A percentile compares a stretch with the other conserved stretches of the same genome.
Conservation (phyloP, 2,113 vertebrate species). For the Petroica traversi region DNA sequence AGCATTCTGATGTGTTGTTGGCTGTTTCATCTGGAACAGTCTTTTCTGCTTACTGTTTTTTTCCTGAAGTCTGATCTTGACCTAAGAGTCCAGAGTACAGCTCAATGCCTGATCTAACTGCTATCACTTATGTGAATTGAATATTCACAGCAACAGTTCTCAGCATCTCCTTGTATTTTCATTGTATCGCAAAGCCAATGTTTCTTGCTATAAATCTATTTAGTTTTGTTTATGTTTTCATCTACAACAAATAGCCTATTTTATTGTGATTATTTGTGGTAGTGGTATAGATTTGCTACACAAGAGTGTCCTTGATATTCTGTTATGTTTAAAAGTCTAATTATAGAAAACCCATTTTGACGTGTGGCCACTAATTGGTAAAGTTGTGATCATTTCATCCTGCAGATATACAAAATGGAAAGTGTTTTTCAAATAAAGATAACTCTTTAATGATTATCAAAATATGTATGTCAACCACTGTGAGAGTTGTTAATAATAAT, state of each 20-base stretch:
- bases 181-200: not conserved
- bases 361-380: not conserved
- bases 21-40: not conserved
- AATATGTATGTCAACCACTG: not conserved
- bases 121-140: accelerated
- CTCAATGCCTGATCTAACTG: not conserved
- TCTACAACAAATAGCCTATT: not conserved
- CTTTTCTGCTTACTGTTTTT: not conserved
- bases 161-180: not conserved
- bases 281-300: not conserved
- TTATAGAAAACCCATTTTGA: not conserved
- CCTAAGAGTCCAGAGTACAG: not conserved
- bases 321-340: not conserved
- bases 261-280: not conserved
- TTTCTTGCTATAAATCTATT: not conserved
- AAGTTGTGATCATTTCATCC: not conserved
- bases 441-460: not conserved
- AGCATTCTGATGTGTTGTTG: not conserved
- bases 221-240: not conserved
- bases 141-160: not conserved
- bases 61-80: not conserved
- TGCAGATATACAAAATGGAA: not conserved
- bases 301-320: not conserved
- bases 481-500: not conserved
- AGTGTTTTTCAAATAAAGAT: not conserved